phyloP scores from a whole-genome alignment of 1,140 invertebrate species.

The Bicyclus anynana region DNA sequence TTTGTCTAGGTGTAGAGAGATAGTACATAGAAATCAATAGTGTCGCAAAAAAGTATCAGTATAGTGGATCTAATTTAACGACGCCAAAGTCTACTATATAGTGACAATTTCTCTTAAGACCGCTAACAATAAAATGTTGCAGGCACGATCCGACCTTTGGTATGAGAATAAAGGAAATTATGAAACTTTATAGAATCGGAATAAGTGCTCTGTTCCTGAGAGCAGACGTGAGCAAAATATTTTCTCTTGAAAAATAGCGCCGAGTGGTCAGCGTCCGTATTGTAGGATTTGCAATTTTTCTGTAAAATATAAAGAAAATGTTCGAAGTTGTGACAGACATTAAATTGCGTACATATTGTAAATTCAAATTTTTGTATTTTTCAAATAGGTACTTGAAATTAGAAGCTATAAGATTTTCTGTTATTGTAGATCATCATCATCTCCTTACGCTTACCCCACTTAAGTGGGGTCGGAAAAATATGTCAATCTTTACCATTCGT shows the following conservation, averaged over 20 bases:
- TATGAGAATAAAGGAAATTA: constrained; percentile 10
- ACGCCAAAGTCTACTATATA: not conserved
- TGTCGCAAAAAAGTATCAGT: too few relatives aligned
- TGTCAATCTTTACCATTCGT: too few relatives aligned
- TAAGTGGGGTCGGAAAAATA: too few relatives aligned
- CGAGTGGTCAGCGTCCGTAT: constrained; percentile 8
- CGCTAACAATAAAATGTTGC: not conserved
- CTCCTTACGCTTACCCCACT: too few relatives aligned
- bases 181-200: constrained; percentile 7
- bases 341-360: not conserved
- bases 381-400: too few relatives aligned
- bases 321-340: not conserved
- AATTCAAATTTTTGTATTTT: not conserved
- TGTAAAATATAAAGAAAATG: constrained; percentile 1
- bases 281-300: constrained; percentile 10
- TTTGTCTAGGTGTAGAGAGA: too few relatives aligned
- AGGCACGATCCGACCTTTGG: constrained; percentile 1
- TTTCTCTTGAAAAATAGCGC: not conserved
- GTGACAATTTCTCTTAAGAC: not conserved
- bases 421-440: too few relatives aligned
- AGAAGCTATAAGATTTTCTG: too few relatives aligned
- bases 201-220: constrained; percentile 11
- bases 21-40: too few relatives aligned
- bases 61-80: too few relatives aligned
- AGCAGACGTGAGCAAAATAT: constrained; percentile 10